These are phyloP conservation scores for Tricholauxania praeusta DNA, from an alignment of 2,888 invertebrate genomes.

Conservation along the genomic window DNA sequence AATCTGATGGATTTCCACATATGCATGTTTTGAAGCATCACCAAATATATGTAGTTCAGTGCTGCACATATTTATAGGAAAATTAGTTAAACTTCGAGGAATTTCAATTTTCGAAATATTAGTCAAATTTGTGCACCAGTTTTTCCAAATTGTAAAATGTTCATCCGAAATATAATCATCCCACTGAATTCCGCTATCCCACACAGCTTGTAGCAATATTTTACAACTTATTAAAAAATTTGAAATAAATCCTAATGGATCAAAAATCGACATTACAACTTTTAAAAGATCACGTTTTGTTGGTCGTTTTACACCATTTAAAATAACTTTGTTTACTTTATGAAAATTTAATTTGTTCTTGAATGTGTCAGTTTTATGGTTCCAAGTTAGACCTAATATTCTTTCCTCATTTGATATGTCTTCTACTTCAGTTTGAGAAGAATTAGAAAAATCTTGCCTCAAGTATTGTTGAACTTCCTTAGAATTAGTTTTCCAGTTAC, in stretches of 20 bases:
- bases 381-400: slow-evolving; percentile 29
- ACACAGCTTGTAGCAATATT: background rate
- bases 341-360: slow-evolving; percentile 31
- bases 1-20: too few relatives aligned
- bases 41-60: too few relatives aligned
- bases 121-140: background rate
- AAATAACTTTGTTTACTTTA: slow-evolving; percentile 14
- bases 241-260: slow-evolving; percentile 5
- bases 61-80: background rate
- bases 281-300: slow-evolving; percentile 33
- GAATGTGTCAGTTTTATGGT: slow-evolving; percentile 15
- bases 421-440: background rate
- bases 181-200: background rate
- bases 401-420: slow-evolving; percentile 23
- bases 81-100: background rate
- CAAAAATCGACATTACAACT: slow-evolving; percentile 33
- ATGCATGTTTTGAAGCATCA: slow-evolving; percentile 1
- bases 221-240: slow-evolving; percentile 7
- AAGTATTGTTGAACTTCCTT: too few relatives aligned
- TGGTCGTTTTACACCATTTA: slow-evolving; percentile 13
- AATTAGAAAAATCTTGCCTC: too few relatives aligned
- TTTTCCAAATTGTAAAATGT: slow-evolving; percentile 7
- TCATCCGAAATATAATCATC: background rate
- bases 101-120: background rate
- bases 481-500: too few relatives aligned